Evolutionary conservation across 1,140 invertebrate genomes (phyloP), one percentile per base, ranked within the genome.

Genomic region (Bombus balteatus): DNA sequence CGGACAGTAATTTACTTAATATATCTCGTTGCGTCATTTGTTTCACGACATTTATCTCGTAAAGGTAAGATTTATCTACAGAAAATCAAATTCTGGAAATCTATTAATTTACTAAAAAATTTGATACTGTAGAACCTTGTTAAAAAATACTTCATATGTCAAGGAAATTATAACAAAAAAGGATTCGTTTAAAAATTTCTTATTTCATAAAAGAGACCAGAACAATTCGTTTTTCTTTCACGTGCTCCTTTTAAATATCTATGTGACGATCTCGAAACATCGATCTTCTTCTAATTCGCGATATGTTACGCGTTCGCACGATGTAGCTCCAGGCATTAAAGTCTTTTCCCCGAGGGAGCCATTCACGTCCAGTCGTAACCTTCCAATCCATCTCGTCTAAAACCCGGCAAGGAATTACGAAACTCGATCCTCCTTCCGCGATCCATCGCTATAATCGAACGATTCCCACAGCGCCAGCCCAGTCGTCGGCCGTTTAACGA

Each of bases 371-470:
- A 22, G 8, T 65, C 10, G 22, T 32, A 28, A n/a, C 34, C 65
- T 8, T 57, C n/a, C 47, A 32, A 41, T 37, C 71, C 34, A 37
- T 75, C 80, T 43, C 32, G 71, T n/a, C 71, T n/a, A 13, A 43
- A 74, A 57, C 6, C 10, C 65, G 1, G 73, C 81, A 28, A 47
- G 62, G 62, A 62, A 78, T 41, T 79, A 70, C 47, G 83, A 84
- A 84, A 84, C 83, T 77, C 83, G 83, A 84, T 79, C 53, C 76
- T 80, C 53, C 76, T 84, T 80, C 68, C 83, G 76, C 47, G 83
- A 84, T 84, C 68, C 53, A 65, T 6, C 32, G 39, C n/a, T 2
- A 43, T 43, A 76, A 77, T 41, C 83, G 28, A 68, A 28, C 73
- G 66, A 62, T 84, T 84, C 83, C 76, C 83, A 84, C 83, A 71